Conservation (phyloP, 1,140 invertebrate genomes). For the Saxidomus purpurata region DNA sequence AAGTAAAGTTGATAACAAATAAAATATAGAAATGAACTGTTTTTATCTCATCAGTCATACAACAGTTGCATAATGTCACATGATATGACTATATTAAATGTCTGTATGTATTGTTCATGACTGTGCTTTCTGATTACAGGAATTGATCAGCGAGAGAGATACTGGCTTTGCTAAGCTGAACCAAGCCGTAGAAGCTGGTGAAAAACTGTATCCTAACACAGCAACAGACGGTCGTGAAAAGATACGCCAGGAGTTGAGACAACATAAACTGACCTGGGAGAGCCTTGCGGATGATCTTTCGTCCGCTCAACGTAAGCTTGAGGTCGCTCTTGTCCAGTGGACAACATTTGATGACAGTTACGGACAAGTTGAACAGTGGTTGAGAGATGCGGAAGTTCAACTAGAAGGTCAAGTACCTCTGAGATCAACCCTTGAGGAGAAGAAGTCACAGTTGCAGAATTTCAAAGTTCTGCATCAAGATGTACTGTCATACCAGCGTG, state of each 20-base stretch:
- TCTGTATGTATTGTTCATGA: neutral
- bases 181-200: slow-evolving; percentile 94
- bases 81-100: no score
- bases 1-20: no score
- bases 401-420: slow-evolving; percentile 91
- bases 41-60: no score
- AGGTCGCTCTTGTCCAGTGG: slow-evolving; percentile 89
- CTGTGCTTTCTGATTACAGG: no score
- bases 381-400: slow-evolving; percentile 91
- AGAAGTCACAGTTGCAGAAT: slow-evolving; percentile 90
- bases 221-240: slow-evolving; percentile 95
- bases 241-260: slow-evolving; percentile 93
- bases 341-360: slow-evolving; percentile 85
- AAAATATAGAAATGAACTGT: no score
- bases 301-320: slow-evolving; percentile 91
- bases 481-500: slow-evolving; percentile 94
- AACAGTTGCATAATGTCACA: no score
- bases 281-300: slow-evolving; percentile 91
- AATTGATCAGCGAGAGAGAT: slow-evolving; percentile 93
- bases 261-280: slow-evolving; percentile 90
- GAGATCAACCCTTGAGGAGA: slow-evolving; percentile 96
- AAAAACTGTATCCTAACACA: slow-evolving; percentile 95
- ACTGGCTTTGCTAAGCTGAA: slow-evolving; percentile 93
- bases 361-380: slow-evolving; percentile 95
- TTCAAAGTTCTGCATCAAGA: slow-evolving; percentile 95